Evolutionary conservation across 1,140 invertebrate genomes (phyloP), one percentile per base, ranked within the genome.

Genomic region (Cotesia typhae): DNA sequence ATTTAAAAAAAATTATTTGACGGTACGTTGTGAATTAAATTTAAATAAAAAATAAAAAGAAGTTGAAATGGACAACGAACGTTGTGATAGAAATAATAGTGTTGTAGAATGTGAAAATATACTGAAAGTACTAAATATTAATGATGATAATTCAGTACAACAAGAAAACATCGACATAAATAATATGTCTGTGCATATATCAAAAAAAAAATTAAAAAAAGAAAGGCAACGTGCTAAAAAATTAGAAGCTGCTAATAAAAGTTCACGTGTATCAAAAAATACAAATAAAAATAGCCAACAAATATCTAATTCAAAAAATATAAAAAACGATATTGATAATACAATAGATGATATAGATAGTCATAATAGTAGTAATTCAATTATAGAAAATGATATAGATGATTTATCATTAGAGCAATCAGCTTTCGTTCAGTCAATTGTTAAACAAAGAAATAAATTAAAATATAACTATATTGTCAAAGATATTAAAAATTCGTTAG

Each of bases 361-460:
- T 47, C 6, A 47, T 47, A 47, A 47, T 47, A 47, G 41, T 47
- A 47, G 5, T 3, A 47, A 47, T 47, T 47, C 41, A 47, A 47
- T 9, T 47, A 9, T 47, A 47, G 41, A 68, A 6, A 52, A 38
- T 47, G 72, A 74, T 28, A 17, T 67, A 35, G 61, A 74, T 70
- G 41, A 47, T 6, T 35, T 70, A n/a, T 70, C 72, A n/a, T n/a
- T 9, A 37, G 41, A 37, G 9, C 28, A 65, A 7, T 66, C 72
- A 41, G 72, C 72, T n/a, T 73, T 73, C 53, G 66, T 69, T 6
- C 57, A 69, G 20, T 73, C 72, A 3, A 67, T 67, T 12, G 59
- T 73, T 41, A 67, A 67, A 14, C 52, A 68, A 63, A 71, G 60
- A 52, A 12, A 55, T 38, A 55, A 53, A 7, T 12, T 65, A 0